Percentiles rank a stretch among this genome's conserved stretches.
These are phyloP conservation scores for Petaurus breviceps DNA, from an alignment of 2,113 vertebrate species.

Conservation along the genomic window DNA sequence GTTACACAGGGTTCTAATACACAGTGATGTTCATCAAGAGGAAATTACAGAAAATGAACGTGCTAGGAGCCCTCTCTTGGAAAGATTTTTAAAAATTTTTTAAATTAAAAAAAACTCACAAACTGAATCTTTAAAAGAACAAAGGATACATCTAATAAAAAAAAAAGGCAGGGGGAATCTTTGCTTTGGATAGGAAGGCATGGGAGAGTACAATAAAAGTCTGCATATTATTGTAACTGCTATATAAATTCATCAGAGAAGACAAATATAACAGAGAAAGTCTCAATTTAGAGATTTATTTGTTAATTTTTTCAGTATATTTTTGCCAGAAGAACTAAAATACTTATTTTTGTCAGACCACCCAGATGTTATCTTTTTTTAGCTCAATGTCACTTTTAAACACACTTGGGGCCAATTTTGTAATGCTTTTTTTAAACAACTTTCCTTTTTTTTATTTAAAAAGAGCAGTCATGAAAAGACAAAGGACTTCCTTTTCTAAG, in stretches of 20 bases:
- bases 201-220: neutral
- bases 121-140: constrained; percentile 30
- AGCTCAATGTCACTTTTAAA: constrained; percentile 2
- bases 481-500: constrained; percentile 16
- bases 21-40: neutral
- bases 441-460: neutral
- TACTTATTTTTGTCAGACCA: constrained; percentile 16
- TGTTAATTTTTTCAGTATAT: constrained; percentile 8
- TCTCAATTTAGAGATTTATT: neutral
- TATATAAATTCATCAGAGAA: constrained; percentile 25
- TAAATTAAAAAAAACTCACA: no score
- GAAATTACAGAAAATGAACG: neutral
- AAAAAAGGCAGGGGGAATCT: neutral
- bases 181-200: neutral
- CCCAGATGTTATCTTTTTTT: neutral
- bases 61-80: neutral
- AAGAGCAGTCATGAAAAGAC: constrained; percentile 21
- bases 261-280: neutral
- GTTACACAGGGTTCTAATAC: neutral
- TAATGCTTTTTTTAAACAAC: neutral
- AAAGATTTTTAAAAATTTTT: neutral
- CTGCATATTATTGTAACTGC: neutral
- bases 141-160: constrained; percentile 4
- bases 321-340: constrained; percentile 8
- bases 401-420: constrained; percentile 2